These are phyloP conservation scores for Cryptus viduatorius DNA, from an alignment of 2,888 invertebrate genomes.

Conservation along the genomic window DNA sequence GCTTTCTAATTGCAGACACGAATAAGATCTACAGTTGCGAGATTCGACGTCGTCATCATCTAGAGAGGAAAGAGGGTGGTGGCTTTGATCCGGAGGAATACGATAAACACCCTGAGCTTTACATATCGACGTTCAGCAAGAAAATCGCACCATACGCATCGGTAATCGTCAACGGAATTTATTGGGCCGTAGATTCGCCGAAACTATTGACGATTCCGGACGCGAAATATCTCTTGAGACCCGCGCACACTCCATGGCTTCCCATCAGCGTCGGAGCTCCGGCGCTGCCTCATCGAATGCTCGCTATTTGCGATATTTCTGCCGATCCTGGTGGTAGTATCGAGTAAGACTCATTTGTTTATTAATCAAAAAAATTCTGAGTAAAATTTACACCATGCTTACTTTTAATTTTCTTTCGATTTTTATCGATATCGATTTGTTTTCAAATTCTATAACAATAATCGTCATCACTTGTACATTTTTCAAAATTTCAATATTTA, in stretches of 20 bases:
- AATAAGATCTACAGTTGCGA: constrained; percentile 99
- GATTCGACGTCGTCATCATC: constrained; percentile 96
- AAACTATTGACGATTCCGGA: constrained; percentile 98
- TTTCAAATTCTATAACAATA: not conserved
- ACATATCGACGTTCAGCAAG: constrained; percentile 97
- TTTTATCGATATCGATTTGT: constrained; percentile 6
- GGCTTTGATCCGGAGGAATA: constrained; percentile 96
- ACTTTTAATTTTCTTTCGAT: not conserved
- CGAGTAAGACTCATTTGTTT: constrained; percentile 86
- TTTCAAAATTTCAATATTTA: not conserved
- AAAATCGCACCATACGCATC: constrained; percentile 99
- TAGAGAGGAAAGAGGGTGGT: constrained; percentile 96
- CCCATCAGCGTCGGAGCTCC: constrained; percentile 95
- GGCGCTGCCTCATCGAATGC: constrained; percentile 94
- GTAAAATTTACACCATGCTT: too few relatives aligned
- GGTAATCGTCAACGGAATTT: constrained; percentile 98
- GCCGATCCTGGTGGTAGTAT: constrained; percentile 99
- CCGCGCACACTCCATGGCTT: constrained; percentile 96
- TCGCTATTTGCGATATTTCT: constrained; percentile 99
- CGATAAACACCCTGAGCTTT: constrained; percentile 96
- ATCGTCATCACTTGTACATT: too few relatives aligned
- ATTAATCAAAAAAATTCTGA: not conserved
- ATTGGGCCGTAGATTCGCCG: constrained; percentile 99
- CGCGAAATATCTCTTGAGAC: constrained; percentile 96
- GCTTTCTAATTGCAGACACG: constrained; percentile 88